Percentiles rank a stretch among this genome's conserved stretches.
phyloP scores from a whole-genome alignment of 2,113 vertebrate species.

The Coptodon bakossiorum region DNA sequence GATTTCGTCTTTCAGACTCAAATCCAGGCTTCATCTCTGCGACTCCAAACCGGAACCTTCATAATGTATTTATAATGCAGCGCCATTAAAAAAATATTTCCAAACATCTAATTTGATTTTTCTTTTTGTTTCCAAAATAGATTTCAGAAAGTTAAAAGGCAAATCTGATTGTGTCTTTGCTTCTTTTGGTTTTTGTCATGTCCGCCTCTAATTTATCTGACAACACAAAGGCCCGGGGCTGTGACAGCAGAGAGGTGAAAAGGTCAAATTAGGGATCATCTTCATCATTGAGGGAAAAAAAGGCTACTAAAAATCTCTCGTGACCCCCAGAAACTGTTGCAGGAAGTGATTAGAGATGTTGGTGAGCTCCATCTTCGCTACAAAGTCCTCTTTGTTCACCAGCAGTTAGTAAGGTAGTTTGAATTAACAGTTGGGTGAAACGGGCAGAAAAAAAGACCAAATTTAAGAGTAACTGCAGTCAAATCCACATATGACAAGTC shows the following conservation, averaged over 20 bases:
- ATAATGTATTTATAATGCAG: not conserved
- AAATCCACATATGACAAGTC: not conserved
- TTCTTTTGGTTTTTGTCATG: not conserved
- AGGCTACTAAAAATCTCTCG: not conserved
- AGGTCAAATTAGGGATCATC: not conserved
- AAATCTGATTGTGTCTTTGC: not conserved
- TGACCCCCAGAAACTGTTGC: not conserved
- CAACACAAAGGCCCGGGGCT: not conserved
- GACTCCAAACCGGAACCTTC: not conserved
- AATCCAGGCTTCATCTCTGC: fast-evolving
- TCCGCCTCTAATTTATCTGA: not conserved
- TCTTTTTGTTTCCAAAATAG: not conserved
- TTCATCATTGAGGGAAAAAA: not conserved
- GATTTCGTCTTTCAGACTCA: not conserved
- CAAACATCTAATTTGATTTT: not conserved
- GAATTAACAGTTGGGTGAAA: not conserved
- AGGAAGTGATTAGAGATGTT: fast-evolving
- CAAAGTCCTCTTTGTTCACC: not conserved
- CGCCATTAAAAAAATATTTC: not conserved
- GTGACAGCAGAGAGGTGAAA: not conserved
- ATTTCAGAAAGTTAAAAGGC: not conserved
- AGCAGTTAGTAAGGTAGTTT: not conserved
- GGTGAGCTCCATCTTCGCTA: not conserved
- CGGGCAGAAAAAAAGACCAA: not conserved
- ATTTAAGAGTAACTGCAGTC: not conserved